These are phyloP conservation scores for Artemisiospiza belli DNA, from an alignment of 2,113 vertebrate species.

Conservation along the genomic window DNA sequence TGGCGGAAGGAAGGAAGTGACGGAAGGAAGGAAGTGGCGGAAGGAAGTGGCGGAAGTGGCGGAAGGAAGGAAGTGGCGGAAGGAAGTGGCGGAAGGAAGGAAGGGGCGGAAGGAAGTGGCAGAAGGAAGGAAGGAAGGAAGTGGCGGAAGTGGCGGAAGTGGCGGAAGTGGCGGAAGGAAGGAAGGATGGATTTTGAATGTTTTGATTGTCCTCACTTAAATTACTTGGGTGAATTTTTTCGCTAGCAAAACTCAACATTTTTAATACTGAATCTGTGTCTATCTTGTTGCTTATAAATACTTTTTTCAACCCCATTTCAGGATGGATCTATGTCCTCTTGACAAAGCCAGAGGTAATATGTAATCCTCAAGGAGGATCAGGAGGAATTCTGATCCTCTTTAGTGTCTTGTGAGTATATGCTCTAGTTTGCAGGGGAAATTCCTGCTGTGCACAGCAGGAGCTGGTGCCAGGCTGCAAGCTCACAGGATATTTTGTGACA, in stretches of 20 bases:
- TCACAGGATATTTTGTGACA: neutral
- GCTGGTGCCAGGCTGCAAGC: slow-evolving; percentile 51
- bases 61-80: too few species aligned
- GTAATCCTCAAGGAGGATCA: neutral
- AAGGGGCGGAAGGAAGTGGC: too few species aligned
- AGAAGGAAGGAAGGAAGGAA: too few species aligned
- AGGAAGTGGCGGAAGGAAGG: too few species aligned
- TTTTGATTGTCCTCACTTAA: neutral
- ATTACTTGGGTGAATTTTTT: neutral
- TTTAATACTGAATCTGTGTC: neutral
- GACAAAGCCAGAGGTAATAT: slow-evolving; percentile 8
- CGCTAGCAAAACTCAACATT: neutral
- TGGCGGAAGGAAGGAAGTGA: too few species aligned
- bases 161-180: too few species aligned
- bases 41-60: too few species aligned
- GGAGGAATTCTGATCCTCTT: slow-evolving; percentile 31
- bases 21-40: too few species aligned
- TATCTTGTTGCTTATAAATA: neutral
- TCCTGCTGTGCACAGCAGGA: slow-evolving; percentile 69
- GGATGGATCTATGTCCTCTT: neutral
- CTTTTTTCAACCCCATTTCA: neutral
- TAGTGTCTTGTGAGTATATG: neutral
- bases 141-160: too few species aligned
- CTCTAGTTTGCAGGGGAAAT: slow-evolving; percentile 18
- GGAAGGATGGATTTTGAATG: neutral